Base-by-base conservation (phyloP, 2,797 vertebrate genomes). In the Dipus sagitta region DNA sequence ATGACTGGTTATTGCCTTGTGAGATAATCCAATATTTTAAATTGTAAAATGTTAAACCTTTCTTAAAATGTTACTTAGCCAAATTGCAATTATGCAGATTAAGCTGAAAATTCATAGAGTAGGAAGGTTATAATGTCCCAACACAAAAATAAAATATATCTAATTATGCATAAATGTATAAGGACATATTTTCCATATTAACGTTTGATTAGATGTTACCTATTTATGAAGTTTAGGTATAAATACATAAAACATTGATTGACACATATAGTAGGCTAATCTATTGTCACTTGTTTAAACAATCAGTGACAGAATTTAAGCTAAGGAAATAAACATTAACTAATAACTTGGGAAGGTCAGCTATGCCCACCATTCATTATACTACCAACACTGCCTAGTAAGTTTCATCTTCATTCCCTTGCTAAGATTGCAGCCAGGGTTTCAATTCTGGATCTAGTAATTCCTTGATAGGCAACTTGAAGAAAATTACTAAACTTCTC, bases 161-260 rank as follows among this genome's bases (percentile, higher is more conserved):
- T 62, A 72, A 76, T 74, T 58, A 70, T 82, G 38, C 24, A 17
- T 79, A 86, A 62, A 54, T 78, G 5, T 80, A n/a, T 72, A 86
- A 78, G 90, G n/a, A 14, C 52, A 34, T 60, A 77, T 77, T 91
- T 96, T 77, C 24, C 90, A 24, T 64, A 47, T 30, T 80, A 60
- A 83, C 42, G 68, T 76, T 86, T 78, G 89, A 32, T 64, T 24
- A 91, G 24, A 72, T 52, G 34, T 79, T 92, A 75, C 3, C 47
- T 93, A 93, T 88, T 82, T 58, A 34, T 54, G 30, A 87, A 88
- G 13, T 88, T 90, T 88, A 4, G 14, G 30, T 80, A 60, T n/a
- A 62, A 34, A 64, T 34, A 72, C 58, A 82, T 64, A 91, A 88
- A 64, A 78, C 72, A 77, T 90, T 21, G 3, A 13, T 62, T 91